Conservation (phyloP, 2,113 vertebrate species). For the Anseranas semipalmata region DNA sequence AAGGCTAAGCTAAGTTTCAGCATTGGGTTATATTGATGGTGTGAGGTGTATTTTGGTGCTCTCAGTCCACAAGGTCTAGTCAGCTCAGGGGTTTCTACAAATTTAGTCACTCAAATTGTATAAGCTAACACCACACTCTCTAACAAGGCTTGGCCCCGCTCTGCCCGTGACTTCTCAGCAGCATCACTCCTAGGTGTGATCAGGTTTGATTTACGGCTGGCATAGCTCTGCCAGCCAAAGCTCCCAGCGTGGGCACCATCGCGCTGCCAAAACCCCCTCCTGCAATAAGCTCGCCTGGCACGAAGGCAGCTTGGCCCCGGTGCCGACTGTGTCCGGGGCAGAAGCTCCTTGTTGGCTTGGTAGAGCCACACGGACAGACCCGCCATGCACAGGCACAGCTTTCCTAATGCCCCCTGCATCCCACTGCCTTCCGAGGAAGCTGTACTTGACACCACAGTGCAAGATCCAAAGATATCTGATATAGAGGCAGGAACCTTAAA, state of each 20-base stretch:
- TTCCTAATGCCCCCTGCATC: background rate
- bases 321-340: fast-evolving
- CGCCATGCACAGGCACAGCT: background rate
- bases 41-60: background rate
- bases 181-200: background rate
- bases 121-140: background rate
- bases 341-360: background rate
- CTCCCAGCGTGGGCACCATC: background rate
- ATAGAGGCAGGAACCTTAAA: background rate
- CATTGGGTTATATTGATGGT: background rate
- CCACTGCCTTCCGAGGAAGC: background rate
- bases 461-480: background rate
- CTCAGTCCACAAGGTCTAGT: background rate
- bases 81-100: background rate
- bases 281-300: background rate
- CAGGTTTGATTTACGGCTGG: conserved; percentile 15
- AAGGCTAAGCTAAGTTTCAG: background rate
- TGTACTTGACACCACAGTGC: background rate
- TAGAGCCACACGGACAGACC: background rate
- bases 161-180: background rate
- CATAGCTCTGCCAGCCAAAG: background rate
- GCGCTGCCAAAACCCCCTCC: background rate
- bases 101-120: background rate
- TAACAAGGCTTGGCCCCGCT: background rate
- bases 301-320: background rate